phyloP scores from a whole-genome alignment of 2,888 invertebrate species.

The Malacosoma neustria region DNA sequence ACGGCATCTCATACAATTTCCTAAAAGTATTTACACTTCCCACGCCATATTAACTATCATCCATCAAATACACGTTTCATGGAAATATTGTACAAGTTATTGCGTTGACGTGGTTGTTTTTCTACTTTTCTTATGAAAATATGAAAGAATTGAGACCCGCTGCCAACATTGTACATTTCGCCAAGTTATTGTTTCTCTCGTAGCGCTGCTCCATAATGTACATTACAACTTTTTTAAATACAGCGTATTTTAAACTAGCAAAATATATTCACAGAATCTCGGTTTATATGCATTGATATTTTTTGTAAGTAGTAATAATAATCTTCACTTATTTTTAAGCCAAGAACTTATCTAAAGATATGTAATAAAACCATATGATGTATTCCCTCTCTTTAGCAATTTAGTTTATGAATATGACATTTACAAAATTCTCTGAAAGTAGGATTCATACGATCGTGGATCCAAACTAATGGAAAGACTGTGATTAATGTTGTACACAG shows the following conservation, averaged over 20 bases:
- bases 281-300: too few relatives aligned
- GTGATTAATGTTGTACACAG: too few relatives aligned
- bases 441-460: too few relatives aligned
- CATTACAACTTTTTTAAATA: constrained; percentile 1
- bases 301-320: too few relatives aligned
- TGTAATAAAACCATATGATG: too few relatives aligned
- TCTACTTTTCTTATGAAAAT: constrained; percentile 4
- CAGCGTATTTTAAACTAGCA: background rate
- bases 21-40: constrained; percentile 11
- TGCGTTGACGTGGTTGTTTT: constrained; percentile 4
- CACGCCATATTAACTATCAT: constrained; percentile 4
- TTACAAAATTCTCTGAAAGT: too few relatives aligned
- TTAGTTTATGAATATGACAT: too few relatives aligned
- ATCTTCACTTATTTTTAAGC: too few relatives aligned
- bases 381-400: too few relatives aligned
- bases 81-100: constrained; percentile 5
- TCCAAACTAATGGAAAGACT: too few relatives aligned
- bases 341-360: too few relatives aligned
- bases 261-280: too few relatives aligned
- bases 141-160: background rate
- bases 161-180: background rate
- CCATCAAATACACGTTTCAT: constrained; percentile 6
- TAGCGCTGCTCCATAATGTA: background rate
- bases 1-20: background rate
- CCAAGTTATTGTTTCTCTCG: background rate